Conservation (phyloP, 2,888 invertebrate species). For the Trachelus iudaicus region DNA sequence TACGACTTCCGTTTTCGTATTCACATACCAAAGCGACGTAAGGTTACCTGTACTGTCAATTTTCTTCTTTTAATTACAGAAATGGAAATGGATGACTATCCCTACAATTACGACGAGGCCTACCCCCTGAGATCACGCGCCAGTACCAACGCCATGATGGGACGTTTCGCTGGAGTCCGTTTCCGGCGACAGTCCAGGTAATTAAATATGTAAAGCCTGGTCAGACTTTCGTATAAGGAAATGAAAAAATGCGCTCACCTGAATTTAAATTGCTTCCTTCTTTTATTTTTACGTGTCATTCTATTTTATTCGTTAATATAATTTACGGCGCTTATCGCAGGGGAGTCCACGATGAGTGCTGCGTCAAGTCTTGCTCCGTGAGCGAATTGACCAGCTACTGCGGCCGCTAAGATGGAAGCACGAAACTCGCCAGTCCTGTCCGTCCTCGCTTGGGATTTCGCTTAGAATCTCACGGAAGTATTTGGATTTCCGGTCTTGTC, state of each 20-base stretch:
- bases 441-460: neutral
- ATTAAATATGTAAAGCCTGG: too few relatives aligned
- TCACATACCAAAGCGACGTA: neutral
- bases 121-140: conserved; percentile 55
- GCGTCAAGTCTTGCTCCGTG: conserved; percentile 60
- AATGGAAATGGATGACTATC: conserved; percentile 50
- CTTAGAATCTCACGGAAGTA: neutral
- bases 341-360: conserved; percentile 67
- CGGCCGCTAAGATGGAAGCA: conserved; percentile 30
- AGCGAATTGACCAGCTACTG: conserved; percentile 63
- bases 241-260: neutral
- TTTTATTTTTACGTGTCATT: neutral
- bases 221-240: too few relatives aligned
- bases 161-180: conserved; percentile 41
- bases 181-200: conserved; percentile 24
- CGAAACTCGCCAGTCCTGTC: neutral
- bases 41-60: neutral
- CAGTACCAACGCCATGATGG: conserved; percentile 54
- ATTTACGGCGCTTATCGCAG: conserved; percentile 15
- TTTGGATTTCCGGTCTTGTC: neutral
- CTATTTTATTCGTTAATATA: neutral
- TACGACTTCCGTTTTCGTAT: neutral
- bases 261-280: neutral
- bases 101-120: conserved; percentile 42
- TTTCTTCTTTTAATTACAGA: conserved; percentile 32